Percentiles rank a stretch among this genome's conserved stretches.
Conservation (phyloP, 2,113 vertebrate species). For the Desmodus rotundus region DNA sequence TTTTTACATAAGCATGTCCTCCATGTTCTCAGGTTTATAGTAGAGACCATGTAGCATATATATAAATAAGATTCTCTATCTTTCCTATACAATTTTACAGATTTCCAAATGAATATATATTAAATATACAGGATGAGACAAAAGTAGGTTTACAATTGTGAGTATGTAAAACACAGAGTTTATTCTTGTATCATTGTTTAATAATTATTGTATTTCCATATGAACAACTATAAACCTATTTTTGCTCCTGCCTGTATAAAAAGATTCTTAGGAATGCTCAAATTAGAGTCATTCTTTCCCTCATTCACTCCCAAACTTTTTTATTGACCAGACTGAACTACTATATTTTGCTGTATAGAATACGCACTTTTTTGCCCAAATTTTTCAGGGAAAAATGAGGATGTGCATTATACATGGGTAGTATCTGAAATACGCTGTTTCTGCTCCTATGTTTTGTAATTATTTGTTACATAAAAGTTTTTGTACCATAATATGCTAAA, state of each 20-base stretch:
- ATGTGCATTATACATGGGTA: too few species aligned
- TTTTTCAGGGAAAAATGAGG: too few species aligned
- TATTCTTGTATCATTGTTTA: background rate
- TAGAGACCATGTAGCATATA: background rate
- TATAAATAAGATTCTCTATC: background rate
- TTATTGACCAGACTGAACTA: background rate
- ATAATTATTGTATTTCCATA: background rate
- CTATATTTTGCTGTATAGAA: too few species aligned
- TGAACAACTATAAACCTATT: background rate
- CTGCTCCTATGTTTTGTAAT: too few species aligned
- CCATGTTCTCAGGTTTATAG: background rate
- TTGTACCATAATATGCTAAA: too few species aligned
- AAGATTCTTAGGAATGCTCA: background rate
- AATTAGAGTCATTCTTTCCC: background rate
- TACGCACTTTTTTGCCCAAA: too few species aligned
- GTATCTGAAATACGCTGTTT: too few species aligned
- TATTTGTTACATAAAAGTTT: too few species aligned
- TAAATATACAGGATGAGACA: background rate
- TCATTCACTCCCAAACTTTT: background rate
- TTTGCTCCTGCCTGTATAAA: background rate
- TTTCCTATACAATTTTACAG: slow-evolving; percentile 6
- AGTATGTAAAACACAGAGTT: background rate
- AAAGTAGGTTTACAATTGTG: background rate
- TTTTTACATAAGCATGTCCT: background rate
- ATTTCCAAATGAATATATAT: background rate